Base-by-base conservation (phyloP, 35 echinoderm and acorn worm genomes). In the Strongylocentrotus purpuratus region DNA sequence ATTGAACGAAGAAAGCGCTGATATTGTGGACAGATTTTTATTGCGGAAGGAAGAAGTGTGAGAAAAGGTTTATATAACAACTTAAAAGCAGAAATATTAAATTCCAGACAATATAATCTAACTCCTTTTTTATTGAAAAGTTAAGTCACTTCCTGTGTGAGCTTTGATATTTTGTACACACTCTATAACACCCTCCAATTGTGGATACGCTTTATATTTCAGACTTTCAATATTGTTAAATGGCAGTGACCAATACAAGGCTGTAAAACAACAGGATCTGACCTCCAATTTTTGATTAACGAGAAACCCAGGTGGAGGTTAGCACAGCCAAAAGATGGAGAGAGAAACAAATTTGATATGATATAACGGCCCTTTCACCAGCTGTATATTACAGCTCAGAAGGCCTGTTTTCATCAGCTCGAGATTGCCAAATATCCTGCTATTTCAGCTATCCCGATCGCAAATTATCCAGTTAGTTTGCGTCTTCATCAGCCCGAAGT, bases 271-370 rank as follows among this genome's bases (percentile, higher is more conserved):
- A 78, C 65, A 78, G 65, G 65, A 78, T 78, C 65, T 78, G 65
- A 78, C 65, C 65, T 78, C 65, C 65, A 78, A 78, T n/a, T 78
- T n/a, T 78, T 78, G 65, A 78, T 78, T 78, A 78, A 78, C 25
- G 65, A 78, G 65, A 78, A 78, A 78, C 65, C 65, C 65, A 78
- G 65, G 22, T 78, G 65, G 65, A 78, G n/a, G 65, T 78, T 78
- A 28, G 65, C 65, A n/a, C 18, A n/a, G 65, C 65, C 20, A 18
- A 78, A 78, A 78, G 65, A 78, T 78, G 65, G 65, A 78, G 65
- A 78, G 65, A 78, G 65, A n/a, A 78, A n/a, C 65, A 78, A 78
- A 78, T 78, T 78, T 78, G 25, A 78, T 78, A 78, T 78, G 65
- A 78, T 78, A 78, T 28, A 78, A 78, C 4, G 2, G 65, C 65